phyloP scores from a whole-genome alignment of 1,140 invertebrate species.

The Cephus cinctus region DNA sequence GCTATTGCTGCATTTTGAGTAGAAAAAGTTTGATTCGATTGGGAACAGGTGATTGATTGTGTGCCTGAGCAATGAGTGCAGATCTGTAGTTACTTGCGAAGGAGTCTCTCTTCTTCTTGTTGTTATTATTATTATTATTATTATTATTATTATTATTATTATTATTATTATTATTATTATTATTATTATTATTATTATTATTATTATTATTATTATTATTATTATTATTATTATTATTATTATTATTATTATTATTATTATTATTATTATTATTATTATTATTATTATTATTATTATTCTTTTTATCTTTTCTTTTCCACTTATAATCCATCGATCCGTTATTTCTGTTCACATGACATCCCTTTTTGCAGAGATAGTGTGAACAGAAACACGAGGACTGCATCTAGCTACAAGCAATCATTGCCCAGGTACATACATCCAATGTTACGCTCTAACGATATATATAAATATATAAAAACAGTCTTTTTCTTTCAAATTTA shows the following conservation, averaged over 20 bases:
- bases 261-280: no score
- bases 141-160: no score
- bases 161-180: no score
- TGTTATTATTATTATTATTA: no score
- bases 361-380: slow-evolving; percentile 59
- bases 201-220: no score
- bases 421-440: slow-evolving; percentile 56
- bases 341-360: slow-evolving; percentile 58
- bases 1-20: slow-evolving; percentile 55
- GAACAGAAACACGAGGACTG: slow-evolving; percentile 57
- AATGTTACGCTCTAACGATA: slow-evolving; percentile 49
- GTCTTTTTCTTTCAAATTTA: slow-evolving; percentile 10
- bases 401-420: slow-evolving; percentile 60
- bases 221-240: no score
- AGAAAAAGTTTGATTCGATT: slow-evolving; percentile 55
- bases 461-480: background rate
- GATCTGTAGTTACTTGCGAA: slow-evolving; percentile 46
- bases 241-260: no score
- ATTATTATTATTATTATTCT: no score
- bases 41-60: slow-evolving; percentile 55
- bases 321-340: slow-evolving; percentile 43
- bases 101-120: slow-evolving; percentile 34
- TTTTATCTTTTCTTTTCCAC: no score
- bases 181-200: no score
- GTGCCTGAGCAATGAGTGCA: slow-evolving; percentile 58